These are phyloP conservation scores for Homarus americanus DNA, from an alignment of 1,140 invertebrate genomes.

Conservation along the genomic window DNA sequence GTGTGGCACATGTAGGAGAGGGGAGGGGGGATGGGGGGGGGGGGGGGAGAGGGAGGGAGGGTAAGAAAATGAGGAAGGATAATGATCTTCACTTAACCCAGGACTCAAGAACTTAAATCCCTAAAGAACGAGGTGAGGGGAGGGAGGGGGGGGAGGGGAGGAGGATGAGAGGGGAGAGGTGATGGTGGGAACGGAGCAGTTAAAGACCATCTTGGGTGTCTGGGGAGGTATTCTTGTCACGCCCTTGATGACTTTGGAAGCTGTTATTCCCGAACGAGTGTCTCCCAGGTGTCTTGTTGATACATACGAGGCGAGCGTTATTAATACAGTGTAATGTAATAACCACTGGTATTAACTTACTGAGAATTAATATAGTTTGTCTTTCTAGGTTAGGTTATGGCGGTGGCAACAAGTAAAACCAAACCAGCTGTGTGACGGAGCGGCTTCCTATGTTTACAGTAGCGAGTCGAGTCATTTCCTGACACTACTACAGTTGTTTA, in stretches of 20 bases:
- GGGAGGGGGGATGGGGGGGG: background rate
- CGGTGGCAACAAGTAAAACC: background rate
- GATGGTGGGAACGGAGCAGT: background rate
- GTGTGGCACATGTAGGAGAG: background rate
- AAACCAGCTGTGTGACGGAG: background rate
- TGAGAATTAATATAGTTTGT: no score
- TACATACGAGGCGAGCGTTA: no score
- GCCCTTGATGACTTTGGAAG: no score
- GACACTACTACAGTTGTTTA: background rate
- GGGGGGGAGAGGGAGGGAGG: background rate
- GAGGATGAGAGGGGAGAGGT: background rate
- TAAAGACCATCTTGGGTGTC: background rate
- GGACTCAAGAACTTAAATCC: no score
- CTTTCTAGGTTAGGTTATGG: no score
- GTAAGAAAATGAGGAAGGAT: background rate
- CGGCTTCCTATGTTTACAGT: background rate
- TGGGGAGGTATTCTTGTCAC: no score
- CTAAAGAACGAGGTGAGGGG: background rate
- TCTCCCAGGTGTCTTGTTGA: no score
- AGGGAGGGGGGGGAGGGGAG: background rate
- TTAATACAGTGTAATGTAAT: no score
- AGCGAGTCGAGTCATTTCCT: background rate
- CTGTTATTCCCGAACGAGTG: no score
- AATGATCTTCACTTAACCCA: background rate
- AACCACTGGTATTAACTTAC: no score